phyloP scores from a whole-genome alignment of 2,797 vertebrate genomes.

The Syngnathus acus region DNA sequence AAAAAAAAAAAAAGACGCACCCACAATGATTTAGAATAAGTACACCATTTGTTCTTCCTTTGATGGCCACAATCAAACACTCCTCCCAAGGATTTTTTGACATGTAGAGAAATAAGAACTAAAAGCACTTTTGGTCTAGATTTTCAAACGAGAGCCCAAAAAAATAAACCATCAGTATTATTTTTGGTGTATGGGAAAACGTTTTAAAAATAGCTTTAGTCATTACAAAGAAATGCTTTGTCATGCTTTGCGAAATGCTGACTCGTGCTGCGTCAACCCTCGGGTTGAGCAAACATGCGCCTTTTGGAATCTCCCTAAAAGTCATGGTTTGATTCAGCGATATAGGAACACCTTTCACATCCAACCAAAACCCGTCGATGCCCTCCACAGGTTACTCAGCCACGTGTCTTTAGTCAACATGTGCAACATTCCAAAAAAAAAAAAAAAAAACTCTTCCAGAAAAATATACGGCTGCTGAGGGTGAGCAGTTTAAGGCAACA shows the following conservation, averaged over 20 bases:
- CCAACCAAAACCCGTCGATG: slow-evolving; percentile 30
- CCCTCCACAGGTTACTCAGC: slow-evolving; percentile 50
- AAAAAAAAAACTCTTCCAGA: slow-evolving; percentile 28
- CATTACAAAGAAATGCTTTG: not conserved
- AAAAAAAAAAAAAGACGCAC: not conserved
- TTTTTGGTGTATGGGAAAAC: not conserved
- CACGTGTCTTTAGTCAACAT: slow-evolving; percentile 30
- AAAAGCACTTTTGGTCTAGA: not conserved
- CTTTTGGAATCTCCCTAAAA: too few species aligned
- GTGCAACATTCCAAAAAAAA: slow-evolving; percentile 25
- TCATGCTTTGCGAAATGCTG: not conserved
- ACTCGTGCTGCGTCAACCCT: not conserved
- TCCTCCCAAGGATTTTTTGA: not conserved
- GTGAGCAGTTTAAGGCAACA: slow-evolving; percentile 64
- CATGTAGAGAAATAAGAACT: not conserved
- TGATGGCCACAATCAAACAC: not conserved
- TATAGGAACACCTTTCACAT: slow-evolving; percentile 24
- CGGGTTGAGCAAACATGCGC: too few species aligned
- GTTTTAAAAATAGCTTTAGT: not conserved
- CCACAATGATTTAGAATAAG: not conserved
- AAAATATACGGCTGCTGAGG: slow-evolving; percentile 31
- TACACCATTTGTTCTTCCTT: not conserved
- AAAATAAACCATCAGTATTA: not conserved
- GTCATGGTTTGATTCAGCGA: too few species aligned
- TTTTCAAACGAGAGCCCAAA: not conserved